Percentiles rank a stretch among this genome's conserved stretches.
These are phyloP conservation scores for Scaptomyza montana DNA, from an alignment of 1,140 invertebrate species.

Conservation along the genomic window DNA sequence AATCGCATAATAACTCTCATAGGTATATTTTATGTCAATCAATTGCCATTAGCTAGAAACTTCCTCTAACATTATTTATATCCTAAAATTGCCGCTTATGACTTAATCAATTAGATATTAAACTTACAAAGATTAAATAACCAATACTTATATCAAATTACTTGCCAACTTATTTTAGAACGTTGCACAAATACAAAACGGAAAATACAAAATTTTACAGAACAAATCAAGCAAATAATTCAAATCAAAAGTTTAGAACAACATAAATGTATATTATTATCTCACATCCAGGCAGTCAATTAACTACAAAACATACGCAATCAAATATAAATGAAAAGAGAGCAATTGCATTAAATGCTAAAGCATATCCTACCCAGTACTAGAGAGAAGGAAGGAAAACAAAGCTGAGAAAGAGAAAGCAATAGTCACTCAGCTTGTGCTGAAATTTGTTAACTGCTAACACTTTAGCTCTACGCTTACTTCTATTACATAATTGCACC, in stretches of 20 bases:
- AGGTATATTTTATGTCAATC: neutral
- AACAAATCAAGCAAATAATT: constrained; percentile 14
- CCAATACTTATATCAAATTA: neutral
- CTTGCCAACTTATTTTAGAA: neutral
- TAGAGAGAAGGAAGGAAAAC: neutral
- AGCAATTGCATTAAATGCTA: constrained; percentile 11
- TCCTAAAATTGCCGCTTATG: neutral
- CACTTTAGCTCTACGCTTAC: constrained; percentile 29
- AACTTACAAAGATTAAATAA: neutral
- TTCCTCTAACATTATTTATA: neutral
- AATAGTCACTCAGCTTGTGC: neutral
- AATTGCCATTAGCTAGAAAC: neutral
- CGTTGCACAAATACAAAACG: neutral
- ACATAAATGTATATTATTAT: constrained; percentile 1
- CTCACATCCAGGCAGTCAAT: neutral
- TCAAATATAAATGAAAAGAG: neutral
- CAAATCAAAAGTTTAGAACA: constrained; percentile 7
- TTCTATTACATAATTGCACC: constrained; percentile 68
- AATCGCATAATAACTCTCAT: too few relatives aligned
- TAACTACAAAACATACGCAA: neutral
- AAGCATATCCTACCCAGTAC: neutral
- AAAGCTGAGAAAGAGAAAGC: neutral
- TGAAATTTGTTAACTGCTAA: constrained; percentile 30
- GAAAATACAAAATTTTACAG: neutral
- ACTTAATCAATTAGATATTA: neutral